phyloP scores from a whole-genome alignment of 1,140 invertebrate species.

The Aphaenogaster floridana region DNA sequence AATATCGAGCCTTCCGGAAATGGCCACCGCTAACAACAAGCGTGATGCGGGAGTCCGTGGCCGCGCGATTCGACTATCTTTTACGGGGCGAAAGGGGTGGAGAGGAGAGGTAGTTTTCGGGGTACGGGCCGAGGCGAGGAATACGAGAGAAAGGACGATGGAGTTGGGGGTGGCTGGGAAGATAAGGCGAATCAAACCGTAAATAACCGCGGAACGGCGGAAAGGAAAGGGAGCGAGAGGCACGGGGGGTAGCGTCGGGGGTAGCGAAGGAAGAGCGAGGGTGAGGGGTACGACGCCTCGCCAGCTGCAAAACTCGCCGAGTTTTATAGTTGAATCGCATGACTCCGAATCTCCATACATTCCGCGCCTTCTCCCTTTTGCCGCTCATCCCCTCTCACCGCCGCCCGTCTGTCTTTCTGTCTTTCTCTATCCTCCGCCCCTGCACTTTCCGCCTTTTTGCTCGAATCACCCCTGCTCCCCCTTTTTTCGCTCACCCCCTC shows the following conservation, averaged over 20 bases:
- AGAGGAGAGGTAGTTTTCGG: constrained; percentile 57
- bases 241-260: constrained; percentile 47
- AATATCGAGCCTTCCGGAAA: constrained; percentile 64
- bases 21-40: constrained; percentile 59
- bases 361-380: constrained; percentile 73
- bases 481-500: constrained; percentile 47
- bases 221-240: constrained; percentile 77
- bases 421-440: constrained; percentile 66
- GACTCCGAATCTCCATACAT: constrained; percentile 86
- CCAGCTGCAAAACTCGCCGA: constrained; percentile 86
- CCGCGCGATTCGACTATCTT: constrained; percentile 59
- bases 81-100: constrained; percentile 41
- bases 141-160: constrained; percentile 73
- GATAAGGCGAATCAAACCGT: constrained; percentile 87
- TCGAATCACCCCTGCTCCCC: constrained; percentile 58
- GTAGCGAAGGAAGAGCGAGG: constrained; percentile 69
- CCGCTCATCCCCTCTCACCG: constrained; percentile 50
- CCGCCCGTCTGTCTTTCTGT: constrained; percentile 50
- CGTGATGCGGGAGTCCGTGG: constrained; percentile 31
- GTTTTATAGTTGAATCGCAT: constrained; percentile 88
- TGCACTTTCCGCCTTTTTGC: constrained; percentile 67
- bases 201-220: constrained; percentile 86
- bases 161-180: constrained; percentile 76
- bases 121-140: constrained; percentile 74
- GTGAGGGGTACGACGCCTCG: constrained; percentile 80